Evolutionary conservation across 1,140 invertebrate genomes (phyloP), one percentile per base, ranked within the genome.

Genomic region (Pseudomyrmex flavicornis): DNA sequence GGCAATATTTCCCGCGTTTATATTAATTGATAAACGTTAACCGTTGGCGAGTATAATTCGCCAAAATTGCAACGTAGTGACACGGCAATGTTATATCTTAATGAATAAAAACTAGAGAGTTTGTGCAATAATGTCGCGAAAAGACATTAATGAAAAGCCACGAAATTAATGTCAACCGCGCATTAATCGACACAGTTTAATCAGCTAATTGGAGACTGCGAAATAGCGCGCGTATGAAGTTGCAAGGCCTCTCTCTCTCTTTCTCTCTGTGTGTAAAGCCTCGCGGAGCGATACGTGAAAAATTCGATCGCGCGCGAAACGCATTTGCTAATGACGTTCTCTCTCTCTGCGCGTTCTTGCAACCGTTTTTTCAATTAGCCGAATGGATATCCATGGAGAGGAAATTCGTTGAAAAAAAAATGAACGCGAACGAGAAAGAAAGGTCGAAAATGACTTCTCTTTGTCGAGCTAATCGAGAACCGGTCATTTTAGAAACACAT

Each of bases 311-410:
- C 35, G 35, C 35, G 35, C 83, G 76, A 75, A 69, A 85, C 86
- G 87, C 88, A 87, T 89, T 89, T 89, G 82, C 88, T 89, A 87
- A 89, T 89, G 85, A 89, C 83, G 68, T 68, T 72, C 35, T 46
- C 56, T 35, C 35, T 35, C 0, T 35, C 35, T 0, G 35, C 35
- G 46, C 63, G 76, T 50, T 69, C 69, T 76, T 22, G 52, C 65
- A 17, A 12, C 77, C 69, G 70, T 86, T 83, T 88, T 88, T 87
- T 85, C 87, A 88, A 88, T 88, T 88, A 88, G 87, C 61, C 82
- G 83, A 88, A 88, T 85, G 87, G 61, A 72, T 35, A 35, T 74
- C 66, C 44, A 20, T 35, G 35, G 35, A 61, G 46, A 46, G 72
- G n/a, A 48, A 61, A 59, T 80, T 59, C n/a, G 76, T 72, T 70